phyloP scores from a whole-genome alignment of 2,888 invertebrate species.

The Ophonus ardosiacus region DNA sequence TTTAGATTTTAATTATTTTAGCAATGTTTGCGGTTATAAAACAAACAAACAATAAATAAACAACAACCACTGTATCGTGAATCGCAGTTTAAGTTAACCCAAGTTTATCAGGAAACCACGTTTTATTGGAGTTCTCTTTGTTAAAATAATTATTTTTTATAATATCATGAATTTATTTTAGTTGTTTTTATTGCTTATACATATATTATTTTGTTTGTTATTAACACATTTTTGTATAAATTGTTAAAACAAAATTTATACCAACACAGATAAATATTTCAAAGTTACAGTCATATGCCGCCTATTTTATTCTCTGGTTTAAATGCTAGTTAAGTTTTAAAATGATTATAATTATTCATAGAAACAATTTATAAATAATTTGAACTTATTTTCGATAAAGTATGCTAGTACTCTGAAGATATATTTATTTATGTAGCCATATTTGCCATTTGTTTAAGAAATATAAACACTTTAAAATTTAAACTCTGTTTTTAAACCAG shows the following conservation, averaged over 20 bases:
- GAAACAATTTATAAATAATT: neutral
- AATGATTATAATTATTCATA: neutral
- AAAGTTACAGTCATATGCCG: too few species aligned
- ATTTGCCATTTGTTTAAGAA: neutral
- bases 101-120: slow-evolving; percentile 22
- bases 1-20: neutral
- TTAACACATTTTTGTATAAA: too few species aligned
- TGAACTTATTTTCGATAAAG: neutral
- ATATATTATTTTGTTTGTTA: neutral
- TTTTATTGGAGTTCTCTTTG: neutral
- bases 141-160: neutral
- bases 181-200: neutral
- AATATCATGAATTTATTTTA: too few species aligned
- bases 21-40: neutral
- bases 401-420: too few species aligned
- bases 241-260: too few species aligned
- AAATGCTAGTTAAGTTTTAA: neutral
- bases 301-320: neutral
- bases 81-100: slow-evolving; percentile 56
- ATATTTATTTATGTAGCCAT: too few species aligned
- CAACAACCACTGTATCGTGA: slow-evolving; percentile 1
- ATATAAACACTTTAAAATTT: neutral
- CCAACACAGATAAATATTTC: too few species aligned
- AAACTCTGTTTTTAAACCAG: neutral
- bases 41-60: neutral